Base-by-base conservation (phyloP, 1,140 invertebrate genomes). In the Aphelenchoides besseyi region DNA sequence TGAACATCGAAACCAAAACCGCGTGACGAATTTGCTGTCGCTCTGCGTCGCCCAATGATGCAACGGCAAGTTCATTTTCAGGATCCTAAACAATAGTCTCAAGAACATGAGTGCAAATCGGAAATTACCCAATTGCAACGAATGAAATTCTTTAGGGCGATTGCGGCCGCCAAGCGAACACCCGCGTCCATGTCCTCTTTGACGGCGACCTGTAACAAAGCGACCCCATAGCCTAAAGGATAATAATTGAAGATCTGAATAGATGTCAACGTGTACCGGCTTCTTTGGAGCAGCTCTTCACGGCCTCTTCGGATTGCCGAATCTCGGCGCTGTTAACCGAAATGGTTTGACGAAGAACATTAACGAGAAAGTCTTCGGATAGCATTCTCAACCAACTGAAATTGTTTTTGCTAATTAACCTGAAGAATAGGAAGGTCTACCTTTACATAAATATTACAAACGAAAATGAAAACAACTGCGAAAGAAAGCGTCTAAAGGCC, bases 91-190 rank as follows among this genome's bases (percentile, higher is more conserved):
- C 63, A 66, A n/a, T 36, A n/a, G n/a, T 33, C 36, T n/a, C 30
- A 29, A 37, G 16, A 12, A 1, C 32, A 53, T 53, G 36, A 36
- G 32, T 8, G 30, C 16, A 61, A 2, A 61, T 55, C 3, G 37
- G 26, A 1, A 26, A 48, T 30, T 63, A 80, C 77, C 76, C 76
- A 78, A 59, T 78, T 78, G 30, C 29, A 18, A 8, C 67, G 61
- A 18, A 78, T 74, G 36, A 82, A 78, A 57, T 78, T 78, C 48
- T 78, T 78, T 5, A 81, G 35, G 2, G 63, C 64, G 23, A 78
- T 30, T 2, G 79, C 69, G 2, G 79, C 79, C n/a, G 76, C 80
- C 29, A 77, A 70, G 16, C 79, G 69, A 30, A 79, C 75, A 26
- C 80, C 74, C 8, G 9, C 30, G n/a, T 36, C 29, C 8, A 29